phyloP scores from a whole-genome alignment of 1,140 invertebrate genomes.

The Microplitis demolitor region DNA sequence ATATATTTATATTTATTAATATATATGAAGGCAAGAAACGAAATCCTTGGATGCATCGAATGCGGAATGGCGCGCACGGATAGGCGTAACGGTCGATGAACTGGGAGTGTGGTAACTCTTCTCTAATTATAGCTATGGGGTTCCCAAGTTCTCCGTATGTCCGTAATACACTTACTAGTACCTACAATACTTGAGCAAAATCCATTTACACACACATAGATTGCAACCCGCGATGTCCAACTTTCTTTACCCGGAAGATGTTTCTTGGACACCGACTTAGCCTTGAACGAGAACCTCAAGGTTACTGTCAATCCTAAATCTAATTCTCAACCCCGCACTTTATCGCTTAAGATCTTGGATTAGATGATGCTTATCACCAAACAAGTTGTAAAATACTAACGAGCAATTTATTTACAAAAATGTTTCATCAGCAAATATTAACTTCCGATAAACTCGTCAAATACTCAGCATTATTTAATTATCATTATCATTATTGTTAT shows the following conservation, averaged over 20 bases:
- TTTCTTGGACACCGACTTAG: not conserved
- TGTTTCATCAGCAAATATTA: too few species aligned
- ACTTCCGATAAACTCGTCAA: too few species aligned
- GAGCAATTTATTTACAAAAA: too few species aligned
- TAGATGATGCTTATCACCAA: too few species aligned
- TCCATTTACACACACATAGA: too few species aligned
- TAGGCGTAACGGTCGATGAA: conserved; percentile 36
- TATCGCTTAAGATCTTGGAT: too few species aligned
- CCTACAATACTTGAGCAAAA: too few species aligned
- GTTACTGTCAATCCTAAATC: too few species aligned
- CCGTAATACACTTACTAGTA: not conserved
- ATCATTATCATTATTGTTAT: not conserved
- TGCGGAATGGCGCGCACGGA: conserved; percentile 25
- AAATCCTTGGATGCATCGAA: conserved; percentile 14
- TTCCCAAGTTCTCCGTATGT: conserved; percentile 1
- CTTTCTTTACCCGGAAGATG: conserved; percentile 20
- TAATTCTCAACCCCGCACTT: too few species aligned
- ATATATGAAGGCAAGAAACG: not conserved
- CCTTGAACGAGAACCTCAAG: conserved; percentile 3
- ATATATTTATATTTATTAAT: not conserved
- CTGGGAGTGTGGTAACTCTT: conserved; percentile 35
- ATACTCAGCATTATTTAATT: not conserved
- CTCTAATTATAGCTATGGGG: conserved; percentile 28
- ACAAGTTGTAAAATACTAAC: too few species aligned
- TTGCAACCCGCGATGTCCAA: not conserved